phyloP scores from a whole-genome alignment of 2,888 invertebrate genomes.

The Sphaerophoria taeniata region DNA sequence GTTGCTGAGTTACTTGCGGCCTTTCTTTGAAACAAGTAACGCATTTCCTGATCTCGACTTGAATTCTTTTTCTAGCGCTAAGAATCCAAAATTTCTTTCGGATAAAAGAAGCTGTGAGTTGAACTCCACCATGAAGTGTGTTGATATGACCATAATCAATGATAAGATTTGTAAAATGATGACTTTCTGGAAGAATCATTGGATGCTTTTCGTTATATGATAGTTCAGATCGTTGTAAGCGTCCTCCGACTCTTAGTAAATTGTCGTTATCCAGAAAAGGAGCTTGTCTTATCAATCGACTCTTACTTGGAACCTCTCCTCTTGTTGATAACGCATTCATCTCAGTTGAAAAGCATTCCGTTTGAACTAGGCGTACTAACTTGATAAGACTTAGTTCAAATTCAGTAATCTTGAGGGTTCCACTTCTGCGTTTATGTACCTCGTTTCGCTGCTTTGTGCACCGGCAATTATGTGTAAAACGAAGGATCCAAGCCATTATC shows the following conservation, averaged over 20 bases:
- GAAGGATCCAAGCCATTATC: too few species aligned
- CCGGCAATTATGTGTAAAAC: too few species aligned
- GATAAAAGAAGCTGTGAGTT: background rate
- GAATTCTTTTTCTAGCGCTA: background rate
- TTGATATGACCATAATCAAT: slow-evolving; percentile 11
- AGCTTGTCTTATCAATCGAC: slow-evolving; percentile 29
- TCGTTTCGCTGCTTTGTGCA: too few species aligned
- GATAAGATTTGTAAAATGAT: slow-evolving; percentile 15
- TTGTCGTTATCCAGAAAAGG: slow-evolving; percentile 71
- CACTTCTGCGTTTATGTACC: too few species aligned
- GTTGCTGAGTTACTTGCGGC: background rate
- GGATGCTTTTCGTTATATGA: slow-evolving; percentile 34
- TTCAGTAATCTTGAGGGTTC: too few species aligned
- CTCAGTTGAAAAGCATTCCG: too few species aligned
- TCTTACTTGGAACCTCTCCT: background rate
- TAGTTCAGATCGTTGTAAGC: slow-evolving; percentile 67
- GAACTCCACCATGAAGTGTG: slow-evolving; percentile 16
- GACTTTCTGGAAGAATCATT: slow-evolving; percentile 6
- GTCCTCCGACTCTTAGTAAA: slow-evolving; percentile 76
- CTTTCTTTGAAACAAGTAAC: background rate
- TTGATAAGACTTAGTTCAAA: too few species aligned
- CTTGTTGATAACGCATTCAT: background rate
- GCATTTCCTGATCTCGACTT: background rate
- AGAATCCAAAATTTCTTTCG: background rate
- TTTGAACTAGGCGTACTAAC: too few species aligned